phyloP scores from a whole-genome alignment of 2,113 vertebrate species.

The Spea multiplicata region DNA sequence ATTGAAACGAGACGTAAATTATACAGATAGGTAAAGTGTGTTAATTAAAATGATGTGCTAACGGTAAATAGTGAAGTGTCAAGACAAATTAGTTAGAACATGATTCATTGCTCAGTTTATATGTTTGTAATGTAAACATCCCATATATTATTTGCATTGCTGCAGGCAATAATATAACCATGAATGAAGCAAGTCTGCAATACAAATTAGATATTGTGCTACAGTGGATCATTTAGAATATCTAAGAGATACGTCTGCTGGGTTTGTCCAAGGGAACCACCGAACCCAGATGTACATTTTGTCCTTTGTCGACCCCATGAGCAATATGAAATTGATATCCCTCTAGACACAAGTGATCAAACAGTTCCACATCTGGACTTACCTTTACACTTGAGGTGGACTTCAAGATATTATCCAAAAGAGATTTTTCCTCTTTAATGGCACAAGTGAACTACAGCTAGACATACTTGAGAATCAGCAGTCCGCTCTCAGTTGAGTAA shows the following conservation, averaged over 20 bases:
- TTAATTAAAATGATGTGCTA: slow-evolving; percentile 41
- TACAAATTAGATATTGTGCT: slow-evolving; percentile 28
- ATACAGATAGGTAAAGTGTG: slow-evolving; percentile 22
- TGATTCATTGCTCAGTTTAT: slow-evolving; percentile 46
- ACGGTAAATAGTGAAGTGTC: slow-evolving; percentile 28
- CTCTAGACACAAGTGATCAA: too few species aligned
- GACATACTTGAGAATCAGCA: too few species aligned
- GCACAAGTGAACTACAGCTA: too few species aligned
- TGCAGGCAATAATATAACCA: slow-evolving; percentile 20
- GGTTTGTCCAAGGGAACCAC: too few species aligned
- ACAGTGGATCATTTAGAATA: slow-evolving; percentile 9
- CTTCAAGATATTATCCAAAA: too few species aligned
- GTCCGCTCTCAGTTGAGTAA: too few species aligned
- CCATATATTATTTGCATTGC: slow-evolving; percentile 37
- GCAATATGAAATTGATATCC: too few species aligned
- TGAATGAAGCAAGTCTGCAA: neutral
- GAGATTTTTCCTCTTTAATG: too few species aligned
- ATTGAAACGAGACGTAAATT: slow-evolving; percentile 22
- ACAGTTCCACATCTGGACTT: too few species aligned
- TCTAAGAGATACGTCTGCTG: neutral
- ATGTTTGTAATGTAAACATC: slow-evolving; percentile 43
- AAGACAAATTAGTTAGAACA: slow-evolving; percentile 47
- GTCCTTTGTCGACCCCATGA: too few species aligned
- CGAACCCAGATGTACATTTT: too few species aligned
- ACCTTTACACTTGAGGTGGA: too few species aligned